Evolutionary conservation across 1,140 invertebrate genomes (phyloP), one percentile per base, ranked within the genome.

Genomic region (Pachypsylla venusta): DNA sequence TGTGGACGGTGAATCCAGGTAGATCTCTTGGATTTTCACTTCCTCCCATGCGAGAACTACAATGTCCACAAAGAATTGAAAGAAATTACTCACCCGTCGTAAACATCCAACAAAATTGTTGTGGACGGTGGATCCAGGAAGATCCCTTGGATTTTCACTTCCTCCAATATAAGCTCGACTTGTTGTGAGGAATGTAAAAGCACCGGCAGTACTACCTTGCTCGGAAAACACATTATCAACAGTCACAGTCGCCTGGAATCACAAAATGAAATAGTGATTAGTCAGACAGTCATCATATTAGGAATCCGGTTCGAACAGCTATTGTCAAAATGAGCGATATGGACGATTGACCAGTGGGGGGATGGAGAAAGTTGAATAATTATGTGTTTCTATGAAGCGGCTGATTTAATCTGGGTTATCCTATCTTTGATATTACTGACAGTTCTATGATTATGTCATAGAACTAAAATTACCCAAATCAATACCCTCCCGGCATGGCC

Each of bases 41-140:
- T 1, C 93, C 93, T 2, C 91, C 94, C 12, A 98, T 84, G 66
- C n/a, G n/a, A 7, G 94, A 81, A 28, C 84, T 74, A 61, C 84
- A n/a, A n/a, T n/a, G n/a, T n/a, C n/a, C n/a, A n/a, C n/a, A n/a
- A n/a, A n/a, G n/a, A n/a, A n/a, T n/a, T n/a, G n/a, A n/a, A n/a
- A n/a, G n/a, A n/a, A n/a, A 10, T 35, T n/a, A 64, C 70, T 74
- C 72, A 97, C 93, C 80, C 96, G 93, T 71, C 90, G 82, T 67
- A 98, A 76, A 70, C 94, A 98, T 2, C 94, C 94, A 62, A 93
- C 85, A 69, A 96, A 98, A 73, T 94, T 95, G 66, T 81, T 85
- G 68, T 86, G 82, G 14, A 88, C 84, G 57, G 83, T 79, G n/a
- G 87, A 82, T 0, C 88, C 89, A n/a, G 84, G 81, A 39, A 92